Percentiles rank a stretch among this genome's conserved stretches.
Evolutionary conservation across 1,140 invertebrate species (phyloP).

Genomic region (Stenopsyche tienmushanensis): DNA sequence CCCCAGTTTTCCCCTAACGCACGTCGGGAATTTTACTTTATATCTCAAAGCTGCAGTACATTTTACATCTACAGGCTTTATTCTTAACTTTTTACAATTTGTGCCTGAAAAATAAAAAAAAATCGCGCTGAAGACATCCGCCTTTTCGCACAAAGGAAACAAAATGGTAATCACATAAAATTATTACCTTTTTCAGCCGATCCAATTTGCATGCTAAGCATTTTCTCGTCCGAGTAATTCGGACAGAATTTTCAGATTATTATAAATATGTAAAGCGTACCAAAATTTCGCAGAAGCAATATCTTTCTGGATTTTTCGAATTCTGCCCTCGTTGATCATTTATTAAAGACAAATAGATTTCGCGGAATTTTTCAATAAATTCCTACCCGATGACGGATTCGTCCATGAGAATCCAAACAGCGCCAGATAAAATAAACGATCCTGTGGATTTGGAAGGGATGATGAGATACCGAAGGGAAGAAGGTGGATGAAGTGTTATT

Average conservation of each 20-base stretch:
- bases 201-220: no score
- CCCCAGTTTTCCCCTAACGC: slow-evolving; percentile 4
- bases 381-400: neutral
- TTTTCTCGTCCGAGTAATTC: neutral
- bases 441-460: slow-evolving; percentile 11
- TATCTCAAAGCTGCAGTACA: slow-evolving; percentile 4
- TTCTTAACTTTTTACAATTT: no score
- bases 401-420: neutral
- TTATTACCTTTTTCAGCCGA: neutral
- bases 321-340: no score
- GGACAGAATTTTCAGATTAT: neutral
- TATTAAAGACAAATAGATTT: neutral
- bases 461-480: slow-evolving; percentile 7
- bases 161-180: neutral
- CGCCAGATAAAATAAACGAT: slow-evolving; percentile 22
- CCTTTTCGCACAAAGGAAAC: neutral
- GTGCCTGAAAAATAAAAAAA: no score
- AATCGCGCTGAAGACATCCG: neutral
- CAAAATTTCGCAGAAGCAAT: no score
- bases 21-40: slow-evolving; percentile 8
- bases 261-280: neutral
- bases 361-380: neutral
- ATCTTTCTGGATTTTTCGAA: no score
- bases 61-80: no score
- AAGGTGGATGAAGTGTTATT: slow-evolving; percentile 15